Evolutionary conservation across 2,113 vertebrate genomes (phyloP).

Genomic region (Coracopsis vasa): DNA sequence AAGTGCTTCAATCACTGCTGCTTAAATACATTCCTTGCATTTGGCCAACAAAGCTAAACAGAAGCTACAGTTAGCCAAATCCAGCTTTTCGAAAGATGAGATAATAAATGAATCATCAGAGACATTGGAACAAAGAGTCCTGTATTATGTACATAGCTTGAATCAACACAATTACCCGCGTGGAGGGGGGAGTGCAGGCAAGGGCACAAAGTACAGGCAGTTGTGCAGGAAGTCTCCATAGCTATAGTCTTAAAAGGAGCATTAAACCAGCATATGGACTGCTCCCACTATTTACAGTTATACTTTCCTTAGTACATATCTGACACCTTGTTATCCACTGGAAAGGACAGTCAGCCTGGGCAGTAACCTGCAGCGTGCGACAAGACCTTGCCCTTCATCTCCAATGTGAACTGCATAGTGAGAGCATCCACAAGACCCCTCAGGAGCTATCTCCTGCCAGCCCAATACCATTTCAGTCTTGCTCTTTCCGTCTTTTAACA

Average conservation of each 20-base stretch:
- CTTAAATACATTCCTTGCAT: slow-evolving; percentile 51
- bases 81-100: slow-evolving; percentile 46
- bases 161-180: background rate
- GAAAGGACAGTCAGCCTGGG: background rate
- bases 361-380: background rate
- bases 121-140: background rate
- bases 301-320: background rate
- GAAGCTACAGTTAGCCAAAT: slow-evolving; percentile 40
- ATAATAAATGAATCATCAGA: slow-evolving; percentile 57
- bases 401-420: background rate
- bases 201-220: background rate
- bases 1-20: slow-evolving; percentile 48
- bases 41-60: slow-evolving; percentile 51
- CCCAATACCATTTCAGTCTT: background rate
- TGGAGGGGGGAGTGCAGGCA: background rate
- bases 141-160: background rate
- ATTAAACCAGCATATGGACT: background rate
- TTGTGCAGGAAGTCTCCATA: background rate
- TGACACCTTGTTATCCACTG: background rate
- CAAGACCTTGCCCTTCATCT: background rate
- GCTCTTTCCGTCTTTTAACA: background rate
- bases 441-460: background rate
- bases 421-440: background rate
- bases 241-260: background rate
- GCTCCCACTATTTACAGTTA: background rate